Percentiles rank a stretch among this genome's conserved stretches.
Evolutionary conservation across 2,797 vertebrate genomes (phyloP).

Genomic region (Schizopygopsis malacanthus): DNA sequence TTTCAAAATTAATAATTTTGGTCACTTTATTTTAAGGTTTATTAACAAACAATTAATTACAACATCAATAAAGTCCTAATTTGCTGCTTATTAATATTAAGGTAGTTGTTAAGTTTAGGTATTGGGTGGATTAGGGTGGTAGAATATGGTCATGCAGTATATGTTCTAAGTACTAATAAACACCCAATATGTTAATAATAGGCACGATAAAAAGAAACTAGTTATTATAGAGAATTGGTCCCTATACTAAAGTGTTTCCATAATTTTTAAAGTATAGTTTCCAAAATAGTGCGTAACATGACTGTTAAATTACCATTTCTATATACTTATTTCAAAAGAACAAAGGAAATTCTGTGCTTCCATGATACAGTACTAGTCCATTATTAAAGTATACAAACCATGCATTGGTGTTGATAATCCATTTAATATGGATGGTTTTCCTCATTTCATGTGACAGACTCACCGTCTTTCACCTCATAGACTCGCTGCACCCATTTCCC

Average conservation of each 20-base stretch:
- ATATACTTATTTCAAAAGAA: background rate
- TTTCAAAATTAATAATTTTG: background rate
- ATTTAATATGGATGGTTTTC: background rate
- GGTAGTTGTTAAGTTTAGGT: no score
- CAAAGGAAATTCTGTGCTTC: background rate
- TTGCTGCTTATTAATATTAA: no score
- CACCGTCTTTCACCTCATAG: conserved; percentile 88
- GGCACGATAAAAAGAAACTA: no score
- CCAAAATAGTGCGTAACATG: background rate
- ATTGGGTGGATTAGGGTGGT: background rate
- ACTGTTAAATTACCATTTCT: background rate
- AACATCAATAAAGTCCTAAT: no score
- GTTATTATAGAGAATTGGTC: background rate
- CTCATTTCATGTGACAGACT: conserved; percentile 42
- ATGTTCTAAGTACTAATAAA: background rate
- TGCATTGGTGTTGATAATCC: background rate
- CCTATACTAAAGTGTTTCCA: no score
- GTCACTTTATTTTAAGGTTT: no score
- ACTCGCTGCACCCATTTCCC: conserved; percentile 81
- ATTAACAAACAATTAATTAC: no score
- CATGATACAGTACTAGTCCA: background rate
- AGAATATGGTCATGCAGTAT: background rate
- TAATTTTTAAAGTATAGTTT: background rate
- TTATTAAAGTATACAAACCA: background rate
- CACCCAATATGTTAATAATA: no score